Base-by-base conservation (phyloP, 1,140 invertebrate species). In the Parapsyche elsis region DNA sequence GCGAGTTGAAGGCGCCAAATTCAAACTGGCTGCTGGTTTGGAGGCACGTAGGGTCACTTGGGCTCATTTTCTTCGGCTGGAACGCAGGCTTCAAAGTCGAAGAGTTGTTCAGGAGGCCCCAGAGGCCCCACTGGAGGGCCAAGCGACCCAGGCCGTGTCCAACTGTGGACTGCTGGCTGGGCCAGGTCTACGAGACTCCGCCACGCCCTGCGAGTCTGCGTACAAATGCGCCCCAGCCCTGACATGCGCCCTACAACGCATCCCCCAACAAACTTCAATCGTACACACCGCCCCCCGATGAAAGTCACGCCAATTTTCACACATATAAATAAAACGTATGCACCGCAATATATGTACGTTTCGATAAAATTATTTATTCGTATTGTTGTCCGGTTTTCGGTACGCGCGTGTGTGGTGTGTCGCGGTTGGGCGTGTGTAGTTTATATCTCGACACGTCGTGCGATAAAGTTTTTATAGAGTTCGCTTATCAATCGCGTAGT, bases 141-240 rank as follows among this genome's bases (percentile, higher is more conserved):
- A 80, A 26, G 61, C 44, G 23, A 26, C 78, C 21, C 67, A 45
- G 30, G n/a, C 75, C 49, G 70, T 78, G 82, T 83, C 82, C 82
- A 78, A 80, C 80, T 79, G 24, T 80, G 82, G 82, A 83, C 82
- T 83, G 80, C 67, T 45, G 57, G 12, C 26, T 64, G 77, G 75
- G 49, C 64, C 64, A 64, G 64, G 46, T 59, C 23, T 26, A n/a
- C 19, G 45, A 30, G 24, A 74, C 26, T 67, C 64, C 82, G 82
- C 82, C 82, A 83, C 82, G 82, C 82, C 82, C 82, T 83, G 76
- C 78, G 80, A 78, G 82, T 73, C 73, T 81, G 82, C 82, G 80
- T 61, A 70, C 76, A 57, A 19, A 19, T n/a, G 24, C 5, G 64
- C 49, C 5, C 46, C 21, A 14, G 46, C 14, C 19, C 80, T 78